Evolutionary conservation across 2,888 invertebrate genomes (phyloP), one percentile per base, ranked within the genome.

Genomic region (Nymphalis c-album): DNA sequence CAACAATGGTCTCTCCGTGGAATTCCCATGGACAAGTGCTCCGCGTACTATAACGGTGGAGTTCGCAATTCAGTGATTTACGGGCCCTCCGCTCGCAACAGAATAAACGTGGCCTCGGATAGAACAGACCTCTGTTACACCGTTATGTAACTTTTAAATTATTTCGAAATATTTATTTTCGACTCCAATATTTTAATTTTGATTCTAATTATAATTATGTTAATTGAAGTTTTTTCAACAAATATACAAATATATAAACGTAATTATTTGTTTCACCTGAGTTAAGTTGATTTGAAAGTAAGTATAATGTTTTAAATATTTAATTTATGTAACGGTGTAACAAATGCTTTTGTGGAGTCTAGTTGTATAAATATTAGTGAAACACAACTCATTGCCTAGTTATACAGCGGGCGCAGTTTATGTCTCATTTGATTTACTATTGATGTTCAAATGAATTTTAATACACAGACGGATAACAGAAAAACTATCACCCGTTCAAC

Each of bases 1-100:
- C 76, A 81, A 85, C 84, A 84, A 85, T 83, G 79, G 81, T 80
- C 82, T 78, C 66, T 18, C 53, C 31, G 47, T 70, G 81, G 80
- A 79, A 75, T 89, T 88, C 88, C 82, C 88, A 86, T 84, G 86
- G 87, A 86, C 89, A 89, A 88, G 89, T 88, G 87, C 85, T 78
- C 82, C 77, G 78, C 80, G 83, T 83, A 81, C 65, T 69, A 72
- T 89, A 89, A 89, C 90, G 90, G 91, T 84, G 81, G 77, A 78
- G 83, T 82, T 83, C 81, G 87, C 87, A 84, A 87, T 89, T 87
- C 86, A 85, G 85, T 90, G 90, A 91, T 90, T 90, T 90, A 90
- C 86, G 85, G 85, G 78, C 81, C 82, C 77, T 73, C 78, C 75
- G 76, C 78, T 80, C 78, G 80, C 80, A 83, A 83, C 84, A 84